Percentiles rank a stretch among this genome's conserved stretches.
Conservation (phyloP, 2,888 invertebrate species). For the Synanthedon tipuliformis region DNA sequence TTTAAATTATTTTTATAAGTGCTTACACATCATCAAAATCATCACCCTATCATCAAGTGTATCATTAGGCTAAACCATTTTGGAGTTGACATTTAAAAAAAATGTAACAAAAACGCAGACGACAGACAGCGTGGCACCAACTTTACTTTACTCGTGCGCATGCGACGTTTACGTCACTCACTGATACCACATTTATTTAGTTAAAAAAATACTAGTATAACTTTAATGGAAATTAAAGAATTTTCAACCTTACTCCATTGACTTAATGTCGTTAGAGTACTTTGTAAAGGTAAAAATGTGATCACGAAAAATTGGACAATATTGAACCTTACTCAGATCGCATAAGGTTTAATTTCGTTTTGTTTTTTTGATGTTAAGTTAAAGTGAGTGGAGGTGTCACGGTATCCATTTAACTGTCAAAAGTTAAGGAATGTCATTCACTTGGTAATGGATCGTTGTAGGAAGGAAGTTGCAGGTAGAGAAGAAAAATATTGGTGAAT, state of each 20-base stretch:
- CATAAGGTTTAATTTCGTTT: neutral
- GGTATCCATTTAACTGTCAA: constrained; percentile 57
- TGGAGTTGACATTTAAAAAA: constrained; percentile 13
- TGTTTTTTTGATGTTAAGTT: neutral
- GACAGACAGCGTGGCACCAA: constrained; percentile 61
- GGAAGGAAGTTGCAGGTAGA: constrained; percentile 68
- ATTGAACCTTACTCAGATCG: too few species aligned
- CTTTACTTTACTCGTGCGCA: constrained; percentile 15
- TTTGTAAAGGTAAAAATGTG: too few species aligned
- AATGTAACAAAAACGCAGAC: constrained; percentile 24
- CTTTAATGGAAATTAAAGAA: constrained; percentile 5
- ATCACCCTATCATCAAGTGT: constrained; percentile 20
- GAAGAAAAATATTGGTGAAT: constrained; percentile 34
- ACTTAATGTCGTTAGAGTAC: constrained; percentile 2
- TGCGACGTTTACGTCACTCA: neutral
- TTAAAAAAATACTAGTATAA: neutral
- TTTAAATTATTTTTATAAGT: too few species aligned
- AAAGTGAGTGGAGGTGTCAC: constrained; percentile 27
- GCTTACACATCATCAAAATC: neutral
- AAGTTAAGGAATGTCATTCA: constrained; percentile 54
- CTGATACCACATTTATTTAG: neutral
- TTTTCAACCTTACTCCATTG: constrained; percentile 11
- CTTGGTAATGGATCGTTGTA: constrained; percentile 57
- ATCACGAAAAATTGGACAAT: too few species aligned
- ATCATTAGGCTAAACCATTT: constrained; percentile 33